Evolutionary conservation across 2,888 invertebrate species (phyloP), one percentile per base, ranked within the genome.

Genomic region (Galerucella calmariensis): DNA sequence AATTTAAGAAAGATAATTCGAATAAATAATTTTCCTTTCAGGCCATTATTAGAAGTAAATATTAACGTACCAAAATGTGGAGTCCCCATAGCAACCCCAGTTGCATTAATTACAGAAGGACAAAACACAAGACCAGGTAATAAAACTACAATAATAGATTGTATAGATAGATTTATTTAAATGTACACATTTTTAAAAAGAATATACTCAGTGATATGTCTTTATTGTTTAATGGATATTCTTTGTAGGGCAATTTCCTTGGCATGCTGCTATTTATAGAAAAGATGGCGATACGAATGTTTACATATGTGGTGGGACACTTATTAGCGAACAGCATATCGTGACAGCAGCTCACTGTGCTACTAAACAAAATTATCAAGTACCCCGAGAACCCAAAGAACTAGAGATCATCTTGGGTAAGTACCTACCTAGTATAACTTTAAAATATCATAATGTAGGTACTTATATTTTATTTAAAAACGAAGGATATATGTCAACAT

Each of bases 301-400:
- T 72, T 92, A 92, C 86, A 90, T 90, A 69, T 92, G 92, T 81
- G 92, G 92, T 0, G 92, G 91, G 0, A 91, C 91, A 0, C 87
- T 92, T 24, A 88, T 92, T 5, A 87, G 90, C 0, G 87, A 87
- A 73, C 86, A 84, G 41, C 90, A 90, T 81, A 88, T 92, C 53
- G 83, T 92, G 79, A 92, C 92, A 12, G 92, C 92, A 0, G 92
- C 91, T 0, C 92, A 92, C 86, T 92, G 92, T 84, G 90, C 91
- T 73, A 90, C 91, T 0, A 80, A 80, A 44, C 80, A 79, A 5
- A 78, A 79, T 53, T 53, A 16, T 53, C 53, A 53, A 53, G 2
- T 12, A 11, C 78, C 85, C 0, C 80, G 85, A 0, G 83, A 86
- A 69, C 80, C 85, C 5, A 82, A 84, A 56, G 81, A 82, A 46